Conservation (phyloP, 2,113 vertebrate species). For the Carassius carassius region DNA sequence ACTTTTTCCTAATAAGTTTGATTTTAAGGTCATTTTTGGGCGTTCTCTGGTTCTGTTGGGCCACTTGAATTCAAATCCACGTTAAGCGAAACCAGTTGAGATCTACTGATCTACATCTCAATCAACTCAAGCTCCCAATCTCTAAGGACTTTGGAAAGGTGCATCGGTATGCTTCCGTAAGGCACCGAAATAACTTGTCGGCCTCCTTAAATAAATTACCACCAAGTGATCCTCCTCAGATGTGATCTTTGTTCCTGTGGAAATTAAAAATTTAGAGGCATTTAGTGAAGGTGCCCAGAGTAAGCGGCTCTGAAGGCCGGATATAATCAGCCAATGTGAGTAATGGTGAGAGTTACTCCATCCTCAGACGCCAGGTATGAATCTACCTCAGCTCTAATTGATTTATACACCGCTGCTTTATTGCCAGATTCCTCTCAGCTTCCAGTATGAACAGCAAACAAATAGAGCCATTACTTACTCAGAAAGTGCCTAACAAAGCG, state of each 20-base stretch:
- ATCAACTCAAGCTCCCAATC: neutral
- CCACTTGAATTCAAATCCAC: neutral
- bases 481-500: neutral
- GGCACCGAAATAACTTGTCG: constrained; percentile 56
- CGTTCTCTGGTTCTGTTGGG: neutral
- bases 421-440: constrained; percentile 47
- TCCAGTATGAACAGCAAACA: constrained; percentile 43
- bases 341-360: constrained; percentile 60
- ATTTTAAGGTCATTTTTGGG: neutral
- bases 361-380: constrained; percentile 34
- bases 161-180: no score
- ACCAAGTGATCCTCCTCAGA: constrained; percentile 73
- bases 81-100: neutral
- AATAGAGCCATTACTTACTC: constrained; percentile 45
- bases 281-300: constrained; percentile 70
- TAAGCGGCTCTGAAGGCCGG: constrained; percentile 64
- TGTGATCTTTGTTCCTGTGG: constrained; percentile 73
- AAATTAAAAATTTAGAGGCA: constrained; percentile 74
- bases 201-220: constrained; percentile 75
- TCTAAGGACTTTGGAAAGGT: no score
- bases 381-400: constrained; percentile 51
- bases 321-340: constrained; percentile 63
- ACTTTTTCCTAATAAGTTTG: no score
- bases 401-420: constrained; percentile 52
- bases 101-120: neutral